Conservation (phyloP, 64 coral and sea anemone genomes). For the Pocillopora verrucosa region DNA sequence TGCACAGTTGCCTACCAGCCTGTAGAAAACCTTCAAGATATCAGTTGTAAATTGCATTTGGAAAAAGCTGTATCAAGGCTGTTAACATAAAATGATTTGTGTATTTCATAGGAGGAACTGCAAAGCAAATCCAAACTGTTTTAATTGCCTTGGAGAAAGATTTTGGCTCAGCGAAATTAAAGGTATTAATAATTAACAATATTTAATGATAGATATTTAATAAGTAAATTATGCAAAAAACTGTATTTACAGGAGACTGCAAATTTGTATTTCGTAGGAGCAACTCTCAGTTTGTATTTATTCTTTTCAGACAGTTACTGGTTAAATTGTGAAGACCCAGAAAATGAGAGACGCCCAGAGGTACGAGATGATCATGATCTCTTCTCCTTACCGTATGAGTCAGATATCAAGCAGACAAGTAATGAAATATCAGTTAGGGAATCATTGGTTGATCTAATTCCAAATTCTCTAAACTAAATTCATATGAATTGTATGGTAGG, state of each 20-base stretch:
- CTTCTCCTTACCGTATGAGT: too few species aligned
- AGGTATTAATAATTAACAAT: slow-evolving; percentile 22
- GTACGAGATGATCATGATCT: slow-evolving; percentile 1
- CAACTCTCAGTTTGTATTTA: background rate
- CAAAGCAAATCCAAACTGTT: slow-evolving; percentile 78
- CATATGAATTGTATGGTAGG: too few species aligned
- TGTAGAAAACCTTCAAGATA: too few species aligned
- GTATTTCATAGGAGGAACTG: slow-evolving; percentile 58
- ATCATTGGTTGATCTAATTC: too few species aligned
- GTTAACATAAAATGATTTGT: background rate
- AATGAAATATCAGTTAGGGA: too few species aligned
- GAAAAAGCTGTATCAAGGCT: background rate
- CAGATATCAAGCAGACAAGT: too few species aligned
- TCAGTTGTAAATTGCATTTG: too few species aligned
- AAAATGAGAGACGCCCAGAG: slow-evolving; percentile 67
- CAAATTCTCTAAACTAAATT: too few species aligned
- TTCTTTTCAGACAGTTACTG: slow-evolving; percentile 66
- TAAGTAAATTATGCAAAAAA: too few species aligned
- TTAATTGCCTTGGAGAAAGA: slow-evolving; percentile 71
- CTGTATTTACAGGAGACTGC: background rate
- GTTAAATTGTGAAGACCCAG: slow-evolving; percentile 70
- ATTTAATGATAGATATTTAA: background rate
- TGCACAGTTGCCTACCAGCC: too few species aligned
- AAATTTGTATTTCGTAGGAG: background rate
- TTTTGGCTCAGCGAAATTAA: slow-evolving; percentile 70